Percentiles rank a stretch among this genome's conserved stretches.
Conservation (phyloP, 2,113 vertebrate genomes). For the Syrmaticus mikado region DNA sequence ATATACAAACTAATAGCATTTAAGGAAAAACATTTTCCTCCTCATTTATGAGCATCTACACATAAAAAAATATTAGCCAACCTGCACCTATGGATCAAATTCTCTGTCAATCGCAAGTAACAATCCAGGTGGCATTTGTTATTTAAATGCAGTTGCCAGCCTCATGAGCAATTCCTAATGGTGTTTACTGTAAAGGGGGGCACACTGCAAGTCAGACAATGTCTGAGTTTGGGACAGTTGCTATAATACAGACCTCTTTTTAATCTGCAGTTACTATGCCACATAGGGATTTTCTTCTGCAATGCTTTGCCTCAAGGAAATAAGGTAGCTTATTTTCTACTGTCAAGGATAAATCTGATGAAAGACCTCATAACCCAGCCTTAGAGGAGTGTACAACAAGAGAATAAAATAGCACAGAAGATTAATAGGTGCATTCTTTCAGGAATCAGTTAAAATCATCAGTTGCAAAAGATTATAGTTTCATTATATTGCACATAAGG, state of each 20-base stretch:
- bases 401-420: not conserved
- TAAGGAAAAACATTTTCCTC: not conserved
- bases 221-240: not conserved
- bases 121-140: not conserved
- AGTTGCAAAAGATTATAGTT: not conserved
- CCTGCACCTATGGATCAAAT: not conserved
- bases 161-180: not conserved
- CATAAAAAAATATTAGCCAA: not conserved
- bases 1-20: not conserved
- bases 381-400: not conserved
- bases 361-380: not conserved
- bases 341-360: not conserved
- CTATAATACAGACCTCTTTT: not conserved
- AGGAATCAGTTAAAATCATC: not conserved
- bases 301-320: not conserved
- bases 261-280: not conserved
- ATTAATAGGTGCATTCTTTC: not conserved
- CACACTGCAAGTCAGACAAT: not conserved
- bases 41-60: not conserved
- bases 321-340: not conserved
- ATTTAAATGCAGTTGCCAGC: not conserved
- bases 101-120: not conserved
- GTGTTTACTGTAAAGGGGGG: not conserved
- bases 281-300: not conserved
- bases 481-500: not conserved